phyloP scores from a whole-genome alignment of 2,888 invertebrate species.

The Nemurella pictetii region DNA sequence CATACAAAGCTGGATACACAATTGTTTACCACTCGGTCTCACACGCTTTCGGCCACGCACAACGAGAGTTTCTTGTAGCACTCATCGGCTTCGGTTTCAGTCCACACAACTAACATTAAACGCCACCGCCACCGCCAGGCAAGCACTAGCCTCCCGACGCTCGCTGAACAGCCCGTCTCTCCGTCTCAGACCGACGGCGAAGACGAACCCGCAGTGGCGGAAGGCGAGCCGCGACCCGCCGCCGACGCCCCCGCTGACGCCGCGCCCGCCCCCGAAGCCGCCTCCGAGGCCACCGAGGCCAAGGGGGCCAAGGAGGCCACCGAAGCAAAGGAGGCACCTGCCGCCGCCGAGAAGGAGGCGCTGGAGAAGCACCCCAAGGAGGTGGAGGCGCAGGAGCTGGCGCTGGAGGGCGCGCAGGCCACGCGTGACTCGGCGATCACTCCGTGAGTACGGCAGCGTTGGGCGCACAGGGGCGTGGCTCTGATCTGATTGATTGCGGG shows the following conservation, averaged over 20 bases:
- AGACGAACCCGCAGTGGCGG: conserved; percentile 44
- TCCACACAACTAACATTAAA: too few relatives aligned
- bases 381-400: conserved; percentile 51
- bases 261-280: background rate
- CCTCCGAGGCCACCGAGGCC: conserved; percentile 43
- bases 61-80: too few relatives aligned
- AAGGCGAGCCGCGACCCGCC: conserved; percentile 33
- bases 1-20: too few relatives aligned
- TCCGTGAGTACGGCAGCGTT: conserved; percentile 26
- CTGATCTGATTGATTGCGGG: too few relatives aligned
- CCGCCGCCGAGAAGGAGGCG: conserved; percentile 53
- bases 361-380: conserved; percentile 47
- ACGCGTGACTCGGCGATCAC: background rate
- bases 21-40: too few relatives aligned
- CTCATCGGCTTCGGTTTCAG: too few relatives aligned
- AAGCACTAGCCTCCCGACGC: too few relatives aligned
- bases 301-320: conserved; percentile 51
- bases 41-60: too few relatives aligned
- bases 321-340: conserved; percentile 51
- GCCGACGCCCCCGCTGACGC: background rate
- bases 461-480: too few relatives aligned
- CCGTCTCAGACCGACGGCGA: conserved; percentile 38
- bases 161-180: too few relatives aligned
- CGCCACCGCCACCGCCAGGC: too few relatives aligned
- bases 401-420: background rate